Conservation (phyloP, 2,113 vertebrate species). For the Microcebus jonahi region DNA sequence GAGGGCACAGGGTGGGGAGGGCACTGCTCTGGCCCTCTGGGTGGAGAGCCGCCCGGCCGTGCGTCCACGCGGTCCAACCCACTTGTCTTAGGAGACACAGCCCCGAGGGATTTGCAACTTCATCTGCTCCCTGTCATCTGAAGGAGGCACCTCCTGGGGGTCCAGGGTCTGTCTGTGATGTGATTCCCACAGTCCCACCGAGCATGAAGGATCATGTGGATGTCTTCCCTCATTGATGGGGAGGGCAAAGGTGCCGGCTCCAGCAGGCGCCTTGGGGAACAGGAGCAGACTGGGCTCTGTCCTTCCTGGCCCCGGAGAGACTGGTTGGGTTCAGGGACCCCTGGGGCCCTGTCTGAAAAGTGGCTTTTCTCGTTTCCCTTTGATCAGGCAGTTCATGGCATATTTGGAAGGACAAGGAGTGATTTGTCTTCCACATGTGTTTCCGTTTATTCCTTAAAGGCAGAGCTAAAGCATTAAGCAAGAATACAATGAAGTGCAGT, state of each 20-base stretch:
- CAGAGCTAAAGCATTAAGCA: conserved; percentile 46
- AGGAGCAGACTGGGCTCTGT: conserved; percentile 45
- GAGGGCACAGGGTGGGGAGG: too few relatives aligned
- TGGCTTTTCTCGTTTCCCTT: conserved; percentile 71
- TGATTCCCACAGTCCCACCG: conserved; percentile 44
- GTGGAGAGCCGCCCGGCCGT: background rate
- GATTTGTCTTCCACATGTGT: conserved; percentile 77
- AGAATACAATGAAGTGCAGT: background rate
- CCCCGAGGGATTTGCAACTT: background rate
- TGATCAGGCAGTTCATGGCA: conserved; percentile 73
- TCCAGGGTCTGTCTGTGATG: background rate
- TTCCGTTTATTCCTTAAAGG: conserved; percentile 72
- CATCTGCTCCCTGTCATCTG: background rate
- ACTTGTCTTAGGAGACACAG: background rate
- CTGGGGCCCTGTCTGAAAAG: conserved; percentile 67
- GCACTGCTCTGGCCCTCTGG: background rate
- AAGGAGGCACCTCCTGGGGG: background rate
- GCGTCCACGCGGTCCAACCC: background rate
- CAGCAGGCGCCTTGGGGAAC: background rate
- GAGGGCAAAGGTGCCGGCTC: conserved; percentile 70
- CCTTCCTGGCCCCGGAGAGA: conserved; percentile 48
- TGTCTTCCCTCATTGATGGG: conserved; percentile 45
- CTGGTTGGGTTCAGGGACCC: conserved; percentile 52
- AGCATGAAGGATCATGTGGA: background rate
- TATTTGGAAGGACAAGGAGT: conserved; percentile 77